Evolutionary conservation across 64 coral and sea anemone species (phyloP), one percentile per base, ranked within the genome.

Genomic region (Cladopsammia gracilis): DNA sequence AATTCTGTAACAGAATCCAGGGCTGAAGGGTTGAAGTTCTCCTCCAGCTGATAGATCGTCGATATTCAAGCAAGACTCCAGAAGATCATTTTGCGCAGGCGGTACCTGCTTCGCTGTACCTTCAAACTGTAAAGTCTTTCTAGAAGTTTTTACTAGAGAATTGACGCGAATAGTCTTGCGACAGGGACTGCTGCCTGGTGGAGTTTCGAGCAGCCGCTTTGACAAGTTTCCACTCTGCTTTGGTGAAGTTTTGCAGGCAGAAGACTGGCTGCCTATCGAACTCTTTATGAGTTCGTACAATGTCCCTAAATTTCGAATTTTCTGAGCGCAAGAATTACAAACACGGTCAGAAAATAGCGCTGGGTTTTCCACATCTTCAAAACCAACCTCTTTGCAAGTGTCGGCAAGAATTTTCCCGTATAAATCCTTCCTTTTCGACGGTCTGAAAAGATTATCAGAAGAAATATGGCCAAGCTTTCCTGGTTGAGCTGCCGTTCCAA

Each of bases 111-210:
- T 25, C 2, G 66, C 18, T 69, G 66, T 69, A 24, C 16, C 62
- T 77, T 50, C 59, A 66, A 60, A 43, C 34, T 34, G 34, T 60
- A 89, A 67, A 51, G 71, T 77, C 75, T 89, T 89, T 11, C 87
- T 23, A 61, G 57, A 76, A 76, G 56, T 20, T 73, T 65, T 73
- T 53, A 16, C 34, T 23, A 48, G n/a, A 58, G 25, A 90, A 56
- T 79, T 79, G 60, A 80, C 46, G 66, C 75, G 88, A 89, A 79
- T 56, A 78, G 60, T 66, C 75, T 90, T 90, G 72, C 88, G 75
- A 79, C 74, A 50, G 46, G 88, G 88, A 80, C 75, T 90, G 46
- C 43, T 79, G 48, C 88, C 75, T 14, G 59, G 88, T 52, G 75
- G 88, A n/a, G 47, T 79, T 43, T 90, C 64, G 45, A 89, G 87